phyloP scores from a whole-genome alignment of 2,888 invertebrate genomes.

The Kryphioiulus occultus region DNA sequence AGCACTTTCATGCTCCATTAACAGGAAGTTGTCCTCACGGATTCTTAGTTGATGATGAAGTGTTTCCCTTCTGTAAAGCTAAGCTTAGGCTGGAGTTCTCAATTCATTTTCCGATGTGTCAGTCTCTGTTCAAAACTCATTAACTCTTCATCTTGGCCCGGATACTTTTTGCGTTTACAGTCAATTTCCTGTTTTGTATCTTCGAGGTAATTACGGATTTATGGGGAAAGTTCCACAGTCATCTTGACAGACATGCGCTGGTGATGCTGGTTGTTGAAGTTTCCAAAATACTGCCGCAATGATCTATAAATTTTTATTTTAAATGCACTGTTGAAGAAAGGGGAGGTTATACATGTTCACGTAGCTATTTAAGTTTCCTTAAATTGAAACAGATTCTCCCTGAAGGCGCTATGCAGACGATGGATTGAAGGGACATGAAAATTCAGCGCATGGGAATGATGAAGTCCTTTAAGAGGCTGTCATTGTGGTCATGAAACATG shows the following conservation, averaged over 20 bases:
- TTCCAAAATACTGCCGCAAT: background rate
- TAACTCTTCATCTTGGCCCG: constrained; percentile 15
- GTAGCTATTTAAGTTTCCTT: too few species aligned
- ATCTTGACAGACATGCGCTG: background rate
- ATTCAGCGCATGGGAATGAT: too few species aligned
- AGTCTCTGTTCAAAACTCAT: constrained; percentile 11
- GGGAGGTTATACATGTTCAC: too few species aligned
- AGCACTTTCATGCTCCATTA: constrained; percentile 23
- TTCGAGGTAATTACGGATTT: background rate
- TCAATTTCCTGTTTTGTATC: constrained; percentile 14
- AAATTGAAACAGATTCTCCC: too few species aligned
- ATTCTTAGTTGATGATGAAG: constrained; percentile 23
- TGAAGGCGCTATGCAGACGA: too few species aligned
- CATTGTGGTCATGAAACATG: too few species aligned
- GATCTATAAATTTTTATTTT: background rate
- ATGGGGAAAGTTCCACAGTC: background rate
- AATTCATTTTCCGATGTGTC: background rate
- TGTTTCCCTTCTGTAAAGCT: background rate
- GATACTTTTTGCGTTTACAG: constrained; percentile 21
- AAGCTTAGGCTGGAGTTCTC: background rate
- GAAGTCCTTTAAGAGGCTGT: too few species aligned
- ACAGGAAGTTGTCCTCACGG: constrained; percentile 10
- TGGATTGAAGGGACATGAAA: too few species aligned
- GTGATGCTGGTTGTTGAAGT: background rate
- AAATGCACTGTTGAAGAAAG: too few species aligned